Percentiles rank a stretch among this genome's conserved stretches.
These are phyloP conservation scores for Solenopsis invicta DNA, from an alignment of 1,140 invertebrate species.

Conservation along the genomic window DNA sequence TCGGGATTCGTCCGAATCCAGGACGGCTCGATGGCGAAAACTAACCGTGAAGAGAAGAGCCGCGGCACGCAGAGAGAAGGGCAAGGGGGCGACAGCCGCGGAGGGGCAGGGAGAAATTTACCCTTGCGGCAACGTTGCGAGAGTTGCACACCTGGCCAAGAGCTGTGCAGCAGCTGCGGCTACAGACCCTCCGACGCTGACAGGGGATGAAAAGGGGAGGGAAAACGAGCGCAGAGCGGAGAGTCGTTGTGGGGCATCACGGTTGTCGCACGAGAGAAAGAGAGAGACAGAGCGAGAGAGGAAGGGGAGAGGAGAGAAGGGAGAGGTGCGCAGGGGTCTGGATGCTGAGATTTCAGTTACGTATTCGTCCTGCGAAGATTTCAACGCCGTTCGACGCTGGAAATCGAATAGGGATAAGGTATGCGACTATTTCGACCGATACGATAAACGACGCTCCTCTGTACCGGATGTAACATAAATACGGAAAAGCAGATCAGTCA, in stretches of 20 bases:
- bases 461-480: neutral
- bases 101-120: constrained; percentile 58
- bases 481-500: neutral
- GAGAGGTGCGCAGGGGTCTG: constrained; percentile 68
- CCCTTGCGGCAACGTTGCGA: constrained; percentile 82
- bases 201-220: constrained; percentile 84
- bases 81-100: neutral
- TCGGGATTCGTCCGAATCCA: constrained; percentile 44
- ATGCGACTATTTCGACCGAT: constrained; percentile 19
- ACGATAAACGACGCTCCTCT: constrained; percentile 12
- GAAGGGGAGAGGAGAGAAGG: constrained; percentile 22
- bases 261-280: constrained; percentile 56
- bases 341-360: constrained; percentile 85
- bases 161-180: constrained; percentile 84
- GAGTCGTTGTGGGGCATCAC: constrained; percentile 73
- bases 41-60: constrained; percentile 42
- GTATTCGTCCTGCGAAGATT: constrained; percentile 72
- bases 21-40: constrained; percentile 50
- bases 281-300: constrained; percentile 28
- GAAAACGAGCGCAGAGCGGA: constrained; percentile 75
- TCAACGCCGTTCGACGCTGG: constrained; percentile 57
- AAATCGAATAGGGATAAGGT: constrained; percentile 36
- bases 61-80: constrained; percentile 17
- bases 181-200: constrained; percentile 78
- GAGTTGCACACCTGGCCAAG: constrained; percentile 84